Base-by-base conservation (phyloP, 2,888 invertebrate species). In the Orthonychiurus folsomi region DNA sequence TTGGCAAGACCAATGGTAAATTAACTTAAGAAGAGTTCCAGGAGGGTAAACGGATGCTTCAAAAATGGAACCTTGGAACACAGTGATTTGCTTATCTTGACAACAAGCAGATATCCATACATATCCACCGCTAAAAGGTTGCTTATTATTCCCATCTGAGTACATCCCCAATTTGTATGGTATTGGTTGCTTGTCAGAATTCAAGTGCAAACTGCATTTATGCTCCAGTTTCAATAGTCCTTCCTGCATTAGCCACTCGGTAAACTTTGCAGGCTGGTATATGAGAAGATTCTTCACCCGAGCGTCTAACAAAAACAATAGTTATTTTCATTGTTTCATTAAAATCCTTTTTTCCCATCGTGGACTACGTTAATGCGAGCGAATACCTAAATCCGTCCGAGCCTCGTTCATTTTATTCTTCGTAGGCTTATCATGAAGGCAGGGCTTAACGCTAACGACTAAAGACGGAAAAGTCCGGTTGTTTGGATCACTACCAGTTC, bases 1-100 rank as follows among this genome's bases (percentile, higher is more conserved):
- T 76, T 93, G 92, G 71, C 92, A 92, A 0, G 89, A 84, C 93
- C 93, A 93, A 76, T 92, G 92, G 77, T 93, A 93, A 59, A 93
- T 83, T 0, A 93, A 80, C 74, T 92, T 92, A 1, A 93, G 78
- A 9, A 92, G 79, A 0, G 88, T 86, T 47, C 87, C 86, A 0
- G 93, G 91, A 0, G 89, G 86, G 77, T 91, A 88, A 0, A 88
- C 86, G 1, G 89, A 87, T 0, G 87, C 87, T 77, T 92, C 91
- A 74, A 92, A 93, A 60, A 93, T 81, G 0, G 92, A 92, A 27
- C 89, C 89, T 68, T 85, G 86, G 77, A 90, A 92, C 0, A 92
- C 89, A 0, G 92, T 92, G 2, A 91, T 87, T 75, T 88, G 90
- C 56, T 87, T 83, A 9, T 87, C 86, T 0, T 89, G 87, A 73